These are phyloP conservation scores for Probaryconus sp. DNA, from an alignment of 1,140 invertebrate genomes.

Conservation along the genomic window DNA sequence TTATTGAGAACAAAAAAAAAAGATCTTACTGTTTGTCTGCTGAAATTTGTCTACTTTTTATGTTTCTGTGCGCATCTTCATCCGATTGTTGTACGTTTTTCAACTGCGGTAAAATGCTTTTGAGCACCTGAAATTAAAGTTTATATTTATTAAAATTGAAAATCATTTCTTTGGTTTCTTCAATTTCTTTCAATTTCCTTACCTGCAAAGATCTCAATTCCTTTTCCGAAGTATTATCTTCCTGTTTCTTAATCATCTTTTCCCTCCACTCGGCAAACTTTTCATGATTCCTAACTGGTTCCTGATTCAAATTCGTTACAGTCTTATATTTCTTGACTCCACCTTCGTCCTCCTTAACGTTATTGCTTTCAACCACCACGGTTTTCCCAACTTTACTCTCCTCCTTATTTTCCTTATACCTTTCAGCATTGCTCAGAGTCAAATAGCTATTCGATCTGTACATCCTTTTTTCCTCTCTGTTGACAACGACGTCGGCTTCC, in stretches of 20 bases:
- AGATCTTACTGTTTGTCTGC: conserved; percentile 59
- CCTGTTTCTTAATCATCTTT: conserved; percentile 68
- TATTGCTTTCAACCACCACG: neutral
- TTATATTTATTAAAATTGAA: conserved; percentile 5
- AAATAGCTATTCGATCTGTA: conserved; percentile 74
- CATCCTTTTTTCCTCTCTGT: conserved; percentile 56
- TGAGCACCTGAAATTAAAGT: conserved; percentile 70
- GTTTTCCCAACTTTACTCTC: neutral
- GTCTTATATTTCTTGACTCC: conserved; percentile 55
- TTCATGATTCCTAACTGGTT: conserved; percentile 57
- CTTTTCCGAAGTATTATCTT: conserved; percentile 68
- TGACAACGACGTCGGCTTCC: conserved; percentile 14
- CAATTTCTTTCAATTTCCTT: conserved; percentile 9
- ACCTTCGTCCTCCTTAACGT: conserved; percentile 4
- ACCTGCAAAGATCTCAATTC: conserved; percentile 74
- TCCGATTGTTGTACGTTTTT: conserved; percentile 73
- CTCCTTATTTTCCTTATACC: conserved; percentile 57
- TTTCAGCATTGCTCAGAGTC: conserved; percentile 64
- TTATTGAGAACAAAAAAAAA: too few relatives aligned
- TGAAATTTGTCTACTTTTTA: conserved; percentile 35
- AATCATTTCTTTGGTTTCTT: neutral
- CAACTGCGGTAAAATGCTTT: conserved; percentile 78
- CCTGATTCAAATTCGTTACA: conserved; percentile 52
- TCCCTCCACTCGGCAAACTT: conserved; percentile 74
- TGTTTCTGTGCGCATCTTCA: conserved; percentile 63